These are phyloP conservation scores for Nyctereutes procyonoides DNA, from an alignment of 2,113 vertebrate genomes.

Conservation along the genomic window DNA sequence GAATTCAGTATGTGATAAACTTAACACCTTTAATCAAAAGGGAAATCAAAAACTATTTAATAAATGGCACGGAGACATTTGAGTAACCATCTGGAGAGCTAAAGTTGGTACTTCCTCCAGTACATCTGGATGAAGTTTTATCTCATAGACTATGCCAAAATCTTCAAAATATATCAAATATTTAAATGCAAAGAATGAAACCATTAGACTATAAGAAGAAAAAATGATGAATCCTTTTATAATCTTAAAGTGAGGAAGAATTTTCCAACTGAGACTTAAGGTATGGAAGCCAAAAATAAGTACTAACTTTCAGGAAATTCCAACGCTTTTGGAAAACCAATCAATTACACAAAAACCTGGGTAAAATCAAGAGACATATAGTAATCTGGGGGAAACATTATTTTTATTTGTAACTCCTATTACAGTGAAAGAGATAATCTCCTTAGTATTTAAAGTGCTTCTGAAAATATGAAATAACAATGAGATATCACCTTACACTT, in stretches of 20 bases:
- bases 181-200: constrained; percentile 25
- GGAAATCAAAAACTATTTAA: neutral
- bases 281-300: neutral
- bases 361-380: neutral
- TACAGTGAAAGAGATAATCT: neutral
- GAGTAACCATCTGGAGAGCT: neutral
- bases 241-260: neutral
- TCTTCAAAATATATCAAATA: neutral
- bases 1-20: neutral
- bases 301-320: neutral
- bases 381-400: neutral
- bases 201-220: neutral
- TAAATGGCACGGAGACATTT: neutral
- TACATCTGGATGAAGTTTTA: neutral
- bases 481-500: neutral
- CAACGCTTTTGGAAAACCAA: constrained; percentile 5
- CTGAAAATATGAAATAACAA: neutral
- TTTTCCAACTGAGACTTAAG: neutral
- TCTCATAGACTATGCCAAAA: neutral
- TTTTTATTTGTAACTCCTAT: neutral
- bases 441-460: neutral
- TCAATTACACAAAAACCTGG: neutral
- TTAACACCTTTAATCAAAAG: neutral
- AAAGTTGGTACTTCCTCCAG: neutral
- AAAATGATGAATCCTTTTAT: neutral